A percentile compares a stretch with the other conserved stretches of the same genome.
Evolutionary conservation across 2,113 vertebrate species (phyloP).

Genomic region (Catagonus wagneri): DNA sequence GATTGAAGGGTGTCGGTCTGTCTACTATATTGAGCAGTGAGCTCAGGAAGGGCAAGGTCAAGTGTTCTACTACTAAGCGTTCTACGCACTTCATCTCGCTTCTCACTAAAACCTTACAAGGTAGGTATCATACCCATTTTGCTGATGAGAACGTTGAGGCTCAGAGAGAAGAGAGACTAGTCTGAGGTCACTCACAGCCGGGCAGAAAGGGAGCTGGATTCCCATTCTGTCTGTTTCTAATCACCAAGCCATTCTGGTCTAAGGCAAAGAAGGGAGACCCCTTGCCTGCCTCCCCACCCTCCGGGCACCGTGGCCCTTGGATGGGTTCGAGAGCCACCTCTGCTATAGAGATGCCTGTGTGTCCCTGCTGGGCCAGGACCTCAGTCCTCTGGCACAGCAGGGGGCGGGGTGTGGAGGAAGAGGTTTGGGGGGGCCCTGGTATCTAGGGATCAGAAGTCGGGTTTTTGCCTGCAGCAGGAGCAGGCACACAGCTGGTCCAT

Average conservation of each 20-base stretch:
- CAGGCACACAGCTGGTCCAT: background rate
- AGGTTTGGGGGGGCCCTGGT: background rate
- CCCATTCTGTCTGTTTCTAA: background rate
- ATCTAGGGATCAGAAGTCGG: background rate
- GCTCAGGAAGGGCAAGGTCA: background rate
- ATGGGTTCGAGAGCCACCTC: fast-evolving
- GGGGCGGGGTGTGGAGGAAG: background rate
- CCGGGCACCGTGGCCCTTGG: fast-evolving
- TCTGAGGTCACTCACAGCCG: background rate
- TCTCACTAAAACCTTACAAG: background rate
- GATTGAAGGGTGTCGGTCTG: background rate
- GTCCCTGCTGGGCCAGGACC: background rate
- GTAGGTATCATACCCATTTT: background rate
- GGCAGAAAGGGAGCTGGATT: background rate
- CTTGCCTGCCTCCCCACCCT: background rate
- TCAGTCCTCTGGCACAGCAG: background rate
- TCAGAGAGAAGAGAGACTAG: background rate
- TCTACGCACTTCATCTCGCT: background rate
- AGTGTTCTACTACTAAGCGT: background rate
- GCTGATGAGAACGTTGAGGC: background rate
- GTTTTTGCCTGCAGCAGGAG: fast-evolving
- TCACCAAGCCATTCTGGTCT: background rate
- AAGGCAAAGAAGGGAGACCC: background rate
- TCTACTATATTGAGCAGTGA: background rate
- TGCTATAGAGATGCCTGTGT: background rate